Evolutionary conservation across 2,113 vertebrate genomes (phyloP).

Genomic region (Oreochromis niloticus): DNA sequence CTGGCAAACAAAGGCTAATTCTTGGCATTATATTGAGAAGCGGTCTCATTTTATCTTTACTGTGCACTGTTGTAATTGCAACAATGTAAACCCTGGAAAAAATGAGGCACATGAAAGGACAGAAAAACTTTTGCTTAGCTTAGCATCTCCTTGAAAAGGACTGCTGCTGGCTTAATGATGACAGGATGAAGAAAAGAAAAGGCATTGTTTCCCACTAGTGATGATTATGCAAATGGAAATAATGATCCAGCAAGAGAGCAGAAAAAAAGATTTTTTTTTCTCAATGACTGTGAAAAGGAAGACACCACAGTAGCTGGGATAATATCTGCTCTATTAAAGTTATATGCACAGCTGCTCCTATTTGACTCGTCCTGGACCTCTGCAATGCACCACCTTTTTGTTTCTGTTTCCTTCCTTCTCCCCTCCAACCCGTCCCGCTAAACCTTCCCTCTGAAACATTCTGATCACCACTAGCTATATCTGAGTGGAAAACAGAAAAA

Average conservation of each 20-base stretch:
- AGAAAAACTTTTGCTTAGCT: background rate
- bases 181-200: background rate
- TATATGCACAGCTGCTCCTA: background rate
- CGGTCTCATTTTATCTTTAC: background rate
- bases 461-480: constrained; percentile 5
- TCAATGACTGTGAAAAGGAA: background rate
- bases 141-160: background rate
- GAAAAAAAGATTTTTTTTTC: background rate
- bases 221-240: constrained; percentile 10
- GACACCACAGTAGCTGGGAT: background rate
- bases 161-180: background rate
- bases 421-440: background rate
- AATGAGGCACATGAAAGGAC: background rate
- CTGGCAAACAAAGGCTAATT: background rate
- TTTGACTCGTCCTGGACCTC: background rate
- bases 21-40: background rate
- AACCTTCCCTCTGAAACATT: background rate
- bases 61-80: background rate
- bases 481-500: constrained; percentile 17
- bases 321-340: background rate
- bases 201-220: background rate
- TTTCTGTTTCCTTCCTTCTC: background rate
- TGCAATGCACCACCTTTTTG: background rate
- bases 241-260: background rate
- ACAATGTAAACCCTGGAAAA: background rate